phyloP scores from a whole-genome alignment of 2,113 vertebrate species.

The Solea senegalensis region DNA sequence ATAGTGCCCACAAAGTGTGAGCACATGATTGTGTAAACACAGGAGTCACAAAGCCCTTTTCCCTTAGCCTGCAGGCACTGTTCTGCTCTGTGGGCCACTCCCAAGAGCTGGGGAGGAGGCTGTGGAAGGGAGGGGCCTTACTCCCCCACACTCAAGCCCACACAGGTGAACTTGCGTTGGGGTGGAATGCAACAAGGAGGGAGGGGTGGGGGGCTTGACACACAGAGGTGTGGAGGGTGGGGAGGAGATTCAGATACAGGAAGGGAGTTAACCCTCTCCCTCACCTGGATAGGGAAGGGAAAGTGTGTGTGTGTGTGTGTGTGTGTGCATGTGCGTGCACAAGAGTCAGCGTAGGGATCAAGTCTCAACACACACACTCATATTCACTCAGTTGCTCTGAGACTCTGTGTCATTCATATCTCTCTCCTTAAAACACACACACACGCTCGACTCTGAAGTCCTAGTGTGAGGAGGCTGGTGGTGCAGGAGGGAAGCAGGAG shows the following conservation, averaged over 20 bases:
- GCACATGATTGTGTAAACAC: slow-evolving; percentile 53
- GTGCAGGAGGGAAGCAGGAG: slow-evolving; percentile 23
- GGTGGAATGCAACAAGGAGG: slow-evolving; percentile 65
- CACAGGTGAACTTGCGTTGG: slow-evolving; percentile 74
- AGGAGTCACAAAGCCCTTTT: slow-evolving; percentile 56
- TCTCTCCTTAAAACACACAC: slow-evolving; percentile 22
- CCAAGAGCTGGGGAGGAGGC: slow-evolving; percentile 62
- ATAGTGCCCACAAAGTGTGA: slow-evolving; percentile 26
- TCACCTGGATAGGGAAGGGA: slow-evolving; percentile 64
- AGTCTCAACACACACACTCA: slow-evolving; percentile 57
- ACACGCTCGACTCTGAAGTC: slow-evolving; percentile 38
- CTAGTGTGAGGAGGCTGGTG: slow-evolving; percentile 57
- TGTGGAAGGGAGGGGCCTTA: slow-evolving; percentile 50
- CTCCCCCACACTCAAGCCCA: slow-evolving; percentile 68
- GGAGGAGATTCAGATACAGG: slow-evolving; percentile 46
- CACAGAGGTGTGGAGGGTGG: slow-evolving; percentile 69
- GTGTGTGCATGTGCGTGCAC: slow-evolving; percentile 15
- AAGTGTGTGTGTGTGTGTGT: slow-evolving; percentile 13
- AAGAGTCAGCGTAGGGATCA: slow-evolving; percentile 72
- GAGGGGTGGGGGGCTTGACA: slow-evolving; percentile 33
- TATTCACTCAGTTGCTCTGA: slow-evolving; percentile 51
- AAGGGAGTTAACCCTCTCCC: slow-evolving; percentile 67
- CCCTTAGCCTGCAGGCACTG: slow-evolving; percentile 63
- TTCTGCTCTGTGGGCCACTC: slow-evolving; percentile 67
- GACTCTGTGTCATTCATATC: slow-evolving; percentile 48